Evolutionary conservation across 2,888 invertebrate species (phyloP), one percentile per base, ranked within the genome.

Genomic region (Drosophila melanosoma): DNA sequence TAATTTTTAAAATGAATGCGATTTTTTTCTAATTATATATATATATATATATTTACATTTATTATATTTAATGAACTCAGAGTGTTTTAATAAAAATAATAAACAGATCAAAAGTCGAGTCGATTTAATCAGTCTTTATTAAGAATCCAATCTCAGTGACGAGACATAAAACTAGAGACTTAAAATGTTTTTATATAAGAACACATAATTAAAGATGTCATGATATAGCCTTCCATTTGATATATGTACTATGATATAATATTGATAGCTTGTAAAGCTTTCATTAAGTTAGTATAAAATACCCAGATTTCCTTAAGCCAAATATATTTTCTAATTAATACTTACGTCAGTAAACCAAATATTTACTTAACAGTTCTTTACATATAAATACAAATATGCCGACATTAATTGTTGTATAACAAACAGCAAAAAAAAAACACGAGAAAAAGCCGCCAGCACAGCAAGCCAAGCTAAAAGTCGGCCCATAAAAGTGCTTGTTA

Each of bases 401-500:
- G 59, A 58, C 26, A 45, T 76, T 54, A 35, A 52, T 36, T 48
- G 45, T 59, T 66, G 40, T 42, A 57, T 63, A 71, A 73, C 29
- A 20, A 4, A 57, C 40, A 26, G 36, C 53, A 42, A 32, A 36
- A 26, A 61, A 38, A 10, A 35, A 62, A 62, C 23, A n/a, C 6
- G 8, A 45, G 59, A n/a, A n/a, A 23, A 23, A 38, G 3, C 23
- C 15, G 23, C 15, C 53, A 64, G 35, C 52, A 23, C 36, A 35
- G 17, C 67, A 72, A 32, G 53, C 33, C 38, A 48, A 48, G 23
- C 48, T 63, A 51, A 76, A 68, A 74, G 12, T 32, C 49, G 23
- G 35, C 53, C 32, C 23, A 63, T 63, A 36, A 63, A 63, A 75
- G 12, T n/a, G 23, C 23, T 32, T 61, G 49, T 75, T 79, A 57